Evolutionary conservation across 2,113 vertebrate species (phyloP).

Genomic region (Pelodiscus sinensis): DNA sequence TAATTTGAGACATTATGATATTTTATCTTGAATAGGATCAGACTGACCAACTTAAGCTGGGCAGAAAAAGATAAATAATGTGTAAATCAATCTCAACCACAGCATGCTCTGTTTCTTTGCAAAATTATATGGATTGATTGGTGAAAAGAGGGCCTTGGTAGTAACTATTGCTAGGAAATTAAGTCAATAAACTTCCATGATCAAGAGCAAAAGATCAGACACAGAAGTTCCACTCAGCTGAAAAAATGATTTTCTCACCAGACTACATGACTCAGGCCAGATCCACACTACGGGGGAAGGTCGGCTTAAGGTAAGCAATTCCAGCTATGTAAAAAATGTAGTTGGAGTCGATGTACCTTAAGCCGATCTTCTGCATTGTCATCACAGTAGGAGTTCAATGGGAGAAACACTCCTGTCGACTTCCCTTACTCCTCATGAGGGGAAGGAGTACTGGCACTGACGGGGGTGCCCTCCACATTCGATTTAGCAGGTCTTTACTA

Average conservation of each 20-base stretch:
- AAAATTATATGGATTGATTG: conserved; percentile 73
- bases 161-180: conserved; percentile 43
- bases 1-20: conserved; percentile 84
- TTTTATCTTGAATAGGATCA: conserved; percentile 77
- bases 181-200: conserved; percentile 63
- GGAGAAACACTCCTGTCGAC: no score
- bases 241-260: conserved; percentile 29
- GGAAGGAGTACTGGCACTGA: no score
- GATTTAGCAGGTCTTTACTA: no score
- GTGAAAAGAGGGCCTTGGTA: conserved; percentile 24
- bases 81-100: conserved; percentile 74
- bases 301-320: no score
- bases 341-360: no score
- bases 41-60: conserved; percentile 81
- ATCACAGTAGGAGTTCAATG: no score
- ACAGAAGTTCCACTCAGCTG: background rate
- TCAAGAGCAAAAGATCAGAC: conserved; percentile 55
- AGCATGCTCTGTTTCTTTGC: conserved; percentile 68
- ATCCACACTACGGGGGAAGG: no score
- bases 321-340: no score
- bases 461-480: no score
- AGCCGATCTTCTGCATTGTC: no score
- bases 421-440: no score
- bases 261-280: background rate
- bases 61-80: conserved; percentile 80